Evolutionary conservation across 2,797 vertebrate species (phyloP), one percentile per base, ranked within the genome.

Genomic region (Amblyopsis hoosieri): DNA sequence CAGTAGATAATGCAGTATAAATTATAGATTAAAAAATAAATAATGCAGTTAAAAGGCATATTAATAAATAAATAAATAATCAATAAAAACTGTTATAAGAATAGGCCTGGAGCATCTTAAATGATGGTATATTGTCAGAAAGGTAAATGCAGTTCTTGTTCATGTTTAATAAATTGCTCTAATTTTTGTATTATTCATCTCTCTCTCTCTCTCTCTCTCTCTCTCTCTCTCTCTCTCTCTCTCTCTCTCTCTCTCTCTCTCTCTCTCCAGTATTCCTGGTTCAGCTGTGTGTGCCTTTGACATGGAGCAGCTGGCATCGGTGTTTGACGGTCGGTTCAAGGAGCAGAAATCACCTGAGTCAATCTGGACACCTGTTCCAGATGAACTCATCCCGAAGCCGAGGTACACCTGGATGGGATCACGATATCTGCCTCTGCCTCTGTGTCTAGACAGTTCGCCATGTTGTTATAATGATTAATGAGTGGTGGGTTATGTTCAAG

Each of bases 341-440:
- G 96, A 98, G 83, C 97, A 99, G 92, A 98, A 98, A 73, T 97
- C 95, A 0, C 94, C 97, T 0, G 97, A 99, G 73, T 97, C 97
- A 52, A 95, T 98, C 86, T 99, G 97, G 97, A 99, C 97, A 0
- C 93, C 96, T 0, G 96, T 99, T 78, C 93, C 95, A 0, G 97
- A 98, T 81, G 96, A 98, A 48, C 76, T 94, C 86, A 94, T 99
- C 71, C 97, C 97, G 0, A 94, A 94, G 74, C 97, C 96, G 17
- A 94, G 97, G 97, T 99, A 85, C 91, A 85, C 62, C 78, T 72
- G 61, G 71, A 62, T 60, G 56, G 54, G 46, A 81, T 75, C 63
- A 61, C 51, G 80, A 52, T 69, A 54, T 29, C 23, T 29, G 50
- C 66, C 45, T 56, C 56, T 71, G 69, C 60, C 75, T 48, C 12